Evolutionary conservation across 2,113 vertebrate species (phyloP), one percentile per base, ranked within the genome.

Genomic region (Dermatemys mawii): DNA sequence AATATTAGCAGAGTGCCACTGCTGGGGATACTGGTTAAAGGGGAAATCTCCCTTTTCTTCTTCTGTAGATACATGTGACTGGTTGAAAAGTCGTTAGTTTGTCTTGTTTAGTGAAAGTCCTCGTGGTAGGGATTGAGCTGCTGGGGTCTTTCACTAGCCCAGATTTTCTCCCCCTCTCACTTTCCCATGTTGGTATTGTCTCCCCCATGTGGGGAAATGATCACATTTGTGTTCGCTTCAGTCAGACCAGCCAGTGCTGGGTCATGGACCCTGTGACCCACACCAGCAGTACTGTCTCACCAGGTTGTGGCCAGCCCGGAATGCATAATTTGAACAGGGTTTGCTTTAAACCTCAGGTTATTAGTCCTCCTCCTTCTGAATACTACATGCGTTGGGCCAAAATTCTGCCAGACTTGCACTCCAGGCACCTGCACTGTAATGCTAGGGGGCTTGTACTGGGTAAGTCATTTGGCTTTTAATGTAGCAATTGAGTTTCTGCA

Each of bases 381-480:
- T 1, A 17, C 26, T 26, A 11, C 6, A 11, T 54, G 5, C 32
- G 29, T 9, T 3, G 6, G 73, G 2, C 17, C 21, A 70, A 22
- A 70, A 70, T 70, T 70, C 67, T 38, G 17, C 17, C 67, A 78
- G n/a, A 5, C 46, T 4, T 4, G 0, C 8, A 2, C 4, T 19
- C 27, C 21, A 0, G 0, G 0, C 14, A 26, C 8, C 0, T 0
- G 7, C 55, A 70, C 4, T 1, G 29, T 16, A 35, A 60, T 3
- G 16, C 53, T 2, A 26, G 32, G 11, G 38, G 19, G 24, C 11
- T 76, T 70, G 5, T 14, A 1, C 53, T 84, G 80, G 63, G 41
- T 44, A 48, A 90, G 78, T 35, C 57, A 35, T 79, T 67, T 79
- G 24, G 26, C 11, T 75, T 16, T 54, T n/a, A n/a, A 24, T 5